Evolutionary conservation across 2,113 vertebrate species (phyloP), one percentile per base, ranked within the genome.

Genomic region (Chloropsis hardwickii): DNA sequence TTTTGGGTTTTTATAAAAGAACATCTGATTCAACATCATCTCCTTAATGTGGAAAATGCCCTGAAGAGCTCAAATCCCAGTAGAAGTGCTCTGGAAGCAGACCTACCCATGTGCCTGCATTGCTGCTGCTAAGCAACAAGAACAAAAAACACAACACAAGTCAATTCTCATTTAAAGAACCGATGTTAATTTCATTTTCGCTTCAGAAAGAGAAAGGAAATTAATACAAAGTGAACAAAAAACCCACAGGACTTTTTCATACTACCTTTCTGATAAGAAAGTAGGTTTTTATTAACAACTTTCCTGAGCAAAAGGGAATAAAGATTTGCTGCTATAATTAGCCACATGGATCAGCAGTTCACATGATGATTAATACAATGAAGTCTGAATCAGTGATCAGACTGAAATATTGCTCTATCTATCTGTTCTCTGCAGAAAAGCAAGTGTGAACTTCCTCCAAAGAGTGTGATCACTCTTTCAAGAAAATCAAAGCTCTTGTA

Each of bases 111-210:
- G 60, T 37, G 21, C 6, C 70, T 80, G 10, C 20, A 13, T 28
- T 61, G 58, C 60, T 82, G 89, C 93, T 96, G 90, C 91, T 93
- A 90, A 90, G 95, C 78, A 94, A 95, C 93, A 47, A 33, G 86
- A 90, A 54, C 53, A 70, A 72, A 89, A 74, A 85, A 24, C 10
- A 16, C 24, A 31, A 12, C 48, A 24, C 14, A 39, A 39, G 62
- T 31, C 66, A 89, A 35, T 72, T 88, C 37, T 76, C 22, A 60
- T 64, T 92, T 88, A 74, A 91, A 82, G 57, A 97, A 77, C 6
- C 0, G 0, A 54, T 54, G n/a, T 0, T 90, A 83, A 89, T 89
- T 95, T 79, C 13, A 77, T 91, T 84, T 25, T 54, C 67, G 18
- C 27, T 90, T 87, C 2, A 0, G 31, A 87, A 91, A 79, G 15